Evolutionary conservation across 2,113 vertebrate species (phyloP).

Genomic region (Cochlearius cochlearius): DNA sequence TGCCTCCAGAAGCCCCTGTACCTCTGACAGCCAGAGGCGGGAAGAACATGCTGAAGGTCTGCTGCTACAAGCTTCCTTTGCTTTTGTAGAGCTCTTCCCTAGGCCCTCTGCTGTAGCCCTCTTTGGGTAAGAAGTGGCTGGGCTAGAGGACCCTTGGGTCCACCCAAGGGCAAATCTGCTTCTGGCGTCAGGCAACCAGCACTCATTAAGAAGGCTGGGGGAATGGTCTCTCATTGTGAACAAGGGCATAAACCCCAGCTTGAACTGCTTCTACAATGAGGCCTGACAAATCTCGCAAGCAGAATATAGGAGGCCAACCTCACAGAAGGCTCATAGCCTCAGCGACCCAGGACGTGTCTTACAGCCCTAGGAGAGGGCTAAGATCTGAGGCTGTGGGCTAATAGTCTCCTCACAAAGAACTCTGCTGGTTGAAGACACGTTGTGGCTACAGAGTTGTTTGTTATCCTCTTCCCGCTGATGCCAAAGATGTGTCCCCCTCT

Average conservation of each 20-base stretch:
- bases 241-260: not conserved
- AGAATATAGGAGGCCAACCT: fast-evolving
- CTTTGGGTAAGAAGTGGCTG: not conserved
- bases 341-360: not conserved
- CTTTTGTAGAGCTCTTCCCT: not conserved
- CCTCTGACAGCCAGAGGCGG: not conserved
- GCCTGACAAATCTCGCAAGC: not conserved
- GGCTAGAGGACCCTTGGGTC: not conserved
- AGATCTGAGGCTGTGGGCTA: not conserved
- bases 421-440: not conserved
- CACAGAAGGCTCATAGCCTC: not conserved
- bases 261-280: not conserved
- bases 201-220: not conserved
- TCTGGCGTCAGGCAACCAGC: not conserved
- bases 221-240: not conserved
- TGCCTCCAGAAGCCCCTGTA: not conserved
- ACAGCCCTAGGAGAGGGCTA: not conserved
- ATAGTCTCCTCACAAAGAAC: not conserved
- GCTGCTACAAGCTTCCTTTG: not conserved
- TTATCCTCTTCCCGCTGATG: not conserved
- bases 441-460: not conserved
- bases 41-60: not conserved
- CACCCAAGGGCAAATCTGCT: not conserved
- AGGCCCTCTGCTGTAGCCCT: not conserved
- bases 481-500: not conserved